Percentiles rank a stretch among this genome's conserved stretches.
Conservation (phyloP, 2,797 vertebrate species). For the Propithecus deckenii region DNA sequence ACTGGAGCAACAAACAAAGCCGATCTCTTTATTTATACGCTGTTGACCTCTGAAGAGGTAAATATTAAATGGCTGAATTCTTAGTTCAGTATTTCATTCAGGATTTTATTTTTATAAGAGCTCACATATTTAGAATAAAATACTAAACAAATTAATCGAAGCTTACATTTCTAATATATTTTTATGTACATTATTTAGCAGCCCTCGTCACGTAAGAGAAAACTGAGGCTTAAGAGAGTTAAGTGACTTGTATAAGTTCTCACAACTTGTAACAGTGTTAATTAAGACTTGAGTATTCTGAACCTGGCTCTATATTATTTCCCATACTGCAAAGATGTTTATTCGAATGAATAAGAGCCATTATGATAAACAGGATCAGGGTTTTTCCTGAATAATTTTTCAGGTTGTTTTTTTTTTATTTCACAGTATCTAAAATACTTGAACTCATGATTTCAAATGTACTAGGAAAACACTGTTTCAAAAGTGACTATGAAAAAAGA, state of each 20-base stretch:
- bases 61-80: constrained; percentile 8
- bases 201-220: background rate
- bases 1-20: background rate
- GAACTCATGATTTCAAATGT: background rate
- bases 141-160: background rate
- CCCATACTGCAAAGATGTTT: background rate
- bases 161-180: background rate
- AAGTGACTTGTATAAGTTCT: background rate
- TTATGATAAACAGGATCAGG: background rate
- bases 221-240: background rate
- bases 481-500: background rate
- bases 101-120: background rate
- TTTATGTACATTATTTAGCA: background rate
- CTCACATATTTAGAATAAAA: background rate
- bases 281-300: background rate
- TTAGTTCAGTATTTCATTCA: background rate
- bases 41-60: constrained; percentile 1
- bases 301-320: background rate
- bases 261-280: background rate
- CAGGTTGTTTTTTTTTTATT: background rate
- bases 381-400: background rate
- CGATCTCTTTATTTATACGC: background rate
- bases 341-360: background rate
- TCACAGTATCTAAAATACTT: constrained; percentile 18
- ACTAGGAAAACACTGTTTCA: background rate